A percentile compares a stretch with the other conserved stretches of the same genome.
These are phyloP conservation scores for Zele albiditarsus DNA, from an alignment of 2,888 invertebrate genomes.

Conservation along the genomic window DNA sequence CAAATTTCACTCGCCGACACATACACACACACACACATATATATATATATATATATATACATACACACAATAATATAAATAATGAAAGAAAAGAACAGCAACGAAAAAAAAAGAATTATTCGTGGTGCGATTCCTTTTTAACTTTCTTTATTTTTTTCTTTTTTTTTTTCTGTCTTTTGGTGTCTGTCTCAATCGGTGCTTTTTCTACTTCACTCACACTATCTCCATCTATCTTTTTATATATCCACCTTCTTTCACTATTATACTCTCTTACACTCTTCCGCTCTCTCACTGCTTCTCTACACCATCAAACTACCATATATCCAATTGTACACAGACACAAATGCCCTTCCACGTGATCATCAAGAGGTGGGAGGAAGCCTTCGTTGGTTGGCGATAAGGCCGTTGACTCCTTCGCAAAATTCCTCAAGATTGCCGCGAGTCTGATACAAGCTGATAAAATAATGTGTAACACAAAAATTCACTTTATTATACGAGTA, in stretches of 20 bases:
- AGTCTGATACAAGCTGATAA: background rate
- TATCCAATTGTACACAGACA: background rate
- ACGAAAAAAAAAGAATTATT: background rate
- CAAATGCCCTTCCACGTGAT: slow-evolving; percentile 47
- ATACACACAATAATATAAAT: background rate
- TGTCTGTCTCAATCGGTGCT: background rate
- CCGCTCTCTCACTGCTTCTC: slow-evolving; percentile 34
- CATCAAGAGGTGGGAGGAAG: slow-evolving; percentile 47
- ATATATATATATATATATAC: background rate
- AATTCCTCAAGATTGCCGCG: slow-evolving; percentile 57
- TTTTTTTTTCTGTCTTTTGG: background rate
- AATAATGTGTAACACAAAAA: background rate
- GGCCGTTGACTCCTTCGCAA: slow-evolving; percentile 67
- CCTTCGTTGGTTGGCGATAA: slow-evolving; percentile 56
- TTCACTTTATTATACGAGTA: background rate
- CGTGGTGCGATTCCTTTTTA: too few species aligned
- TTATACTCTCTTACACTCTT: slow-evolving; percentile 18
- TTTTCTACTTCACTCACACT: background rate
- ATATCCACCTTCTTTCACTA: slow-evolving; percentile 22
- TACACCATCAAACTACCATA: slow-evolving; percentile 36
- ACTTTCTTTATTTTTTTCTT: slow-evolving; percentile 1
- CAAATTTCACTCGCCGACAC: background rate
- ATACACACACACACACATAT: background rate
- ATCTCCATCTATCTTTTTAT: slow-evolving; percentile 6
- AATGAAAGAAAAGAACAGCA: background rate